These are phyloP conservation scores for Miltochrista miniata DNA, from an alignment of 2,888 invertebrate species.

Conservation along the genomic window DNA sequence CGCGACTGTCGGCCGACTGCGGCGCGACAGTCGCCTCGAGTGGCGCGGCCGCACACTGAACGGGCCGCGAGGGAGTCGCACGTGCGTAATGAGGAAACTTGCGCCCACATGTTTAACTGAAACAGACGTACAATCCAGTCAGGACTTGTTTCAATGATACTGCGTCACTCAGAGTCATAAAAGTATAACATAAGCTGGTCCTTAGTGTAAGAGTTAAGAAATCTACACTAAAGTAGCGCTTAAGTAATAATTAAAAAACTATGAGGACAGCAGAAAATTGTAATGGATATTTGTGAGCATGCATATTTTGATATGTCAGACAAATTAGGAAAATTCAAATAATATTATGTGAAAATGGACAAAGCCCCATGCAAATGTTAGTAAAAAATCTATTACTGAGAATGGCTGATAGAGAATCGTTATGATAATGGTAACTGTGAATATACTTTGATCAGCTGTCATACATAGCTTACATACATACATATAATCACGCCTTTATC, in stretches of 20 bases:
- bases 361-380: background rate
- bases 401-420: background rate
- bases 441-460: background rate
- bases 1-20: conserved; percentile 54
- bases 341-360: too few relatives aligned
- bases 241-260: background rate
- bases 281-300: background rate
- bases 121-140: conserved; percentile 4
- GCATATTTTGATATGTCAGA: background rate
- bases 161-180: background rate
- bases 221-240: too few relatives aligned
- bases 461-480: too few relatives aligned
- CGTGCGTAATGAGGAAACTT: conserved; percentile 43
- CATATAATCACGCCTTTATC: too few relatives aligned
- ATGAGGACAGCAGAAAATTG: background rate
- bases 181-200: background rate
- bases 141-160: background rate
- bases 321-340: background rate
- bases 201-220: too few relatives aligned
- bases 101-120: conserved; percentile 60
- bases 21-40: conserved; percentile 16
- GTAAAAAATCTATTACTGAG: background rate
- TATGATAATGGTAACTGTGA: background rate
- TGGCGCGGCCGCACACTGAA: conserved; percentile 67
- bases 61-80: conserved; percentile 94